Evolutionary conservation across 30 jellyfish, hydroid and myxozoan genomes (phyloP).

Genomic region (Phacellophora camtschatica): DNA sequence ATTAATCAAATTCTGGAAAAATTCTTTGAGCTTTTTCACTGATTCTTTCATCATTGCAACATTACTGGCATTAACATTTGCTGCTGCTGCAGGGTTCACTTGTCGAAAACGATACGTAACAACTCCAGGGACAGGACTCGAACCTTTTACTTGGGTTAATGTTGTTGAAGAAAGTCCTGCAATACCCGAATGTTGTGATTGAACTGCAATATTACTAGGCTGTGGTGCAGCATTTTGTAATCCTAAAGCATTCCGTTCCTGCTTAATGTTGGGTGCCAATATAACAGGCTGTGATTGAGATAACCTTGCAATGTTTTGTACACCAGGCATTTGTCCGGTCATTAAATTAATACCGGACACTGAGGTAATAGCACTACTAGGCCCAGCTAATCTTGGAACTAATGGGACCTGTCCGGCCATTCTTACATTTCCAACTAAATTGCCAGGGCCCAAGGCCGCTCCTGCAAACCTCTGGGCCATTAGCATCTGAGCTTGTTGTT

Average conservation of each 20-base stretch:
- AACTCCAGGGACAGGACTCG: constrained; percentile 89
- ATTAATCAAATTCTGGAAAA: constrained; percentile 91
- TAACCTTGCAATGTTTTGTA: constrained; percentile 75
- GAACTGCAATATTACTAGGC: constrained; percentile 51
- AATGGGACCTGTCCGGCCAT: constrained; percentile 87
- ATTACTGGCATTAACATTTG: constrained; percentile 23
- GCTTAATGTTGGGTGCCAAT: constrained; percentile 35
- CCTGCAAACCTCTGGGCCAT: constrained; percentile 88
- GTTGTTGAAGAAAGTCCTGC: constrained; percentile 72
- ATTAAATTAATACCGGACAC: constrained; percentile 57
- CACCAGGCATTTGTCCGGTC: constrained; percentile 81
- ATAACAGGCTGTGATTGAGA: constrained; percentile 43
- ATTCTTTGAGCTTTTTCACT: constrained; percentile 91
- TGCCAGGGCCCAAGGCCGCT: constrained; percentile 76
- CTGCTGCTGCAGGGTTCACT: constrained; percentile 59
- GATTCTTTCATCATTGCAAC: constrained; percentile 90
- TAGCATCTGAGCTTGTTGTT: constrained; percentile 84
- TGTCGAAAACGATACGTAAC: constrained; percentile 93
- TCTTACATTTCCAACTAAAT: constrained; percentile 65
- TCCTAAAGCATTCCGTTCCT: constrained; percentile 44
- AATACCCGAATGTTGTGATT: constrained; percentile 56
- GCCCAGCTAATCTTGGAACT: constrained; percentile 84
- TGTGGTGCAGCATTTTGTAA: constrained; percentile 30
- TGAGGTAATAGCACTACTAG: constrained; percentile 49
- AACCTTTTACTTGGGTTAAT: constrained; percentile 75